Base-by-base conservation (phyloP, 2,888 invertebrate genomes). In the Lasioglossum vierecki region DNA sequence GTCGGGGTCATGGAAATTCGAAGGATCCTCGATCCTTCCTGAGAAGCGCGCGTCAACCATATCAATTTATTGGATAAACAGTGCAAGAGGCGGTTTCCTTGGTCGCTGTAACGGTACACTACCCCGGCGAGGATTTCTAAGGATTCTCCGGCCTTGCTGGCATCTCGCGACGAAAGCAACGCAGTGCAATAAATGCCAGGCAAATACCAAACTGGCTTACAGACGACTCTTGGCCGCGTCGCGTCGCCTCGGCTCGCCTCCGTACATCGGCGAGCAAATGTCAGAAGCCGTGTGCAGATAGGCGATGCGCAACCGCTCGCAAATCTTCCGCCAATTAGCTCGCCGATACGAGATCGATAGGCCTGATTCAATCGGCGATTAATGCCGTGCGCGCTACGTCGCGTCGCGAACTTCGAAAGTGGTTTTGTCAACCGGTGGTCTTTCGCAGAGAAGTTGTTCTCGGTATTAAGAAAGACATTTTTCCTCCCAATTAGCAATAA, bases 191-290 rank as follows among this genome's bases (percentile, higher is more conserved):
- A 92, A 92, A 92, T 92, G 92, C 90, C 92, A 92, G 70, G 91
- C 88, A 92, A 92, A 92, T 92, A 92, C 87, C 92, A 91, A 87
- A 87, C 89, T 81, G 84, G 81, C 89, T 91, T 86, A 85, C 86
- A 57, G 75, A 83, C 82, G 76, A 82, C 82, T 44, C 71, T 84
- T 70, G 44, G 71, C 39, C 76, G 57, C 71, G 49, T 30, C 78
- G 49, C 70, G 49, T 22, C 75, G 30, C 80, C 26, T 63, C 66
- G 66, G 35, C 30, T 30, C 78, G 57, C 70, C n/a, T 11, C 68
- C 18, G 3, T 3, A n/a, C 15, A 63, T 63, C 63, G 63, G 8
- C 63, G 63, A 63, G 81, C 82, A 89, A 90, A 90, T 90, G 90
- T 87, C 89, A 89, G 80, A 66, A 77, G 86, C 44, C 35, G 73